Percentiles rank a stretch among this genome's conserved stretches.
These are phyloP conservation scores for Corynorhinus townsendii DNA, from an alignment of 2,113 vertebrate species.

Conservation along the genomic window DNA sequence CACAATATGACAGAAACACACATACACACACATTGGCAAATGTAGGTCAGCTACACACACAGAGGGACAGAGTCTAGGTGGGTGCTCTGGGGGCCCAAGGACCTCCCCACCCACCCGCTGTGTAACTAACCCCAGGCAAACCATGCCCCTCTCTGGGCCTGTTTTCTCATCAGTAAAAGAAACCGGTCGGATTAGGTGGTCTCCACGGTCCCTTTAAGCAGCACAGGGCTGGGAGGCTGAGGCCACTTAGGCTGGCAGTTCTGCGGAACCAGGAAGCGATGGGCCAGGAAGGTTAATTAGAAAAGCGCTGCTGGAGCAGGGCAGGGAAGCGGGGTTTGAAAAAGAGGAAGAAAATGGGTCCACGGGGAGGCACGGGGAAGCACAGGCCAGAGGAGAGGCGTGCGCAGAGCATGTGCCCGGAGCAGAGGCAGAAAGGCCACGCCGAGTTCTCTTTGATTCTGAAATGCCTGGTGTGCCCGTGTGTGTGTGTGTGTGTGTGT, in stretches of 20 bases:
- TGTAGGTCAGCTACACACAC: background rate
- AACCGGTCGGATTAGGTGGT: background rate
- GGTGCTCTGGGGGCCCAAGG: background rate
- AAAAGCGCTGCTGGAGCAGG: background rate
- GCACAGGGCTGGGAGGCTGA: background rate
- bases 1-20: background rate
- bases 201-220: background rate
- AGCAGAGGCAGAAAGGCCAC: background rate
- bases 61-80: background rate
- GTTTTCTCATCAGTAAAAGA: background rate
- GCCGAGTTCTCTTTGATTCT: background rate
- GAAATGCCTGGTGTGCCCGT: background rate
- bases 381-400: background rate
- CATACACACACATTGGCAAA: background rate
- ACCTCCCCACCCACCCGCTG: background rate
- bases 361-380: background rate
- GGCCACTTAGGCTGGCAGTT: background rate
- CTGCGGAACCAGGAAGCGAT: background rate
- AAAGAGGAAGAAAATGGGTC: background rate
- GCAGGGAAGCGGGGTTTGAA: background rate
- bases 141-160: background rate
- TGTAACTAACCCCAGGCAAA: background rate
- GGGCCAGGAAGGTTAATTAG: conserved; percentile 41
- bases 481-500: background rate
- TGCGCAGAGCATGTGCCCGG: background rate